Conservation (phyloP, 1,140 invertebrate species). For the Homalodisca vitripennis region DNA sequence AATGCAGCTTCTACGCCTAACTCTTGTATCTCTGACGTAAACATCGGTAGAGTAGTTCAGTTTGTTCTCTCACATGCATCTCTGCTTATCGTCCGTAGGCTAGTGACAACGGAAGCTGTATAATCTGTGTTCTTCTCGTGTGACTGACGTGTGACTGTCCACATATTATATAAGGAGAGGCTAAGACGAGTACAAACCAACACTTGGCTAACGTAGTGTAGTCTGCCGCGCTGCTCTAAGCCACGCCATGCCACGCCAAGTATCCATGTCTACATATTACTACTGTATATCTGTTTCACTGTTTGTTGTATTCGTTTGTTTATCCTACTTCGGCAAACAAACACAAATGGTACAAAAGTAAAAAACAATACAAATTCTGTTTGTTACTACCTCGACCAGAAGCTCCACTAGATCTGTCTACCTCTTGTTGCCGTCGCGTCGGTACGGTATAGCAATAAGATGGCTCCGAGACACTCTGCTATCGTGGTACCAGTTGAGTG, state of each 20-base stretch:
- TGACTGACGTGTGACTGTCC: conserved; percentile 1
- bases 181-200: conserved; percentile 26
- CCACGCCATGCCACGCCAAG: not conserved
- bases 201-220: conserved; percentile 7
- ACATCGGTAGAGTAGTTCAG: too few species aligned
- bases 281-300: conserved; percentile 8
- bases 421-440: conserved; percentile 2
- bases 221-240: not conserved
- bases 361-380: conserved; percentile 23
- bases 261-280: conserved; percentile 22
- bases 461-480: not conserved
- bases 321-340: conserved; percentile 28
- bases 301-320: conserved; percentile 12
- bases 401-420: too few species aligned
- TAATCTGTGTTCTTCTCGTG: conserved; percentile 10
- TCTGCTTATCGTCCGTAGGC: too few species aligned
- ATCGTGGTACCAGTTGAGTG: too few species aligned
- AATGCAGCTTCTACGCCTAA: conserved; percentile 4
- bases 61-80: too few species aligned
- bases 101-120: not conserved
- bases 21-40: too few species aligned
- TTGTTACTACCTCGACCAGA: conserved; percentile 1
- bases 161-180: conserved; percentile 23
- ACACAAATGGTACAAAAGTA: conserved; percentile 29
- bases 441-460: conserved; percentile 15